Conservation (phyloP, 2,888 invertebrate genomes). For the Parapristionchus giblindavisi region DNA sequence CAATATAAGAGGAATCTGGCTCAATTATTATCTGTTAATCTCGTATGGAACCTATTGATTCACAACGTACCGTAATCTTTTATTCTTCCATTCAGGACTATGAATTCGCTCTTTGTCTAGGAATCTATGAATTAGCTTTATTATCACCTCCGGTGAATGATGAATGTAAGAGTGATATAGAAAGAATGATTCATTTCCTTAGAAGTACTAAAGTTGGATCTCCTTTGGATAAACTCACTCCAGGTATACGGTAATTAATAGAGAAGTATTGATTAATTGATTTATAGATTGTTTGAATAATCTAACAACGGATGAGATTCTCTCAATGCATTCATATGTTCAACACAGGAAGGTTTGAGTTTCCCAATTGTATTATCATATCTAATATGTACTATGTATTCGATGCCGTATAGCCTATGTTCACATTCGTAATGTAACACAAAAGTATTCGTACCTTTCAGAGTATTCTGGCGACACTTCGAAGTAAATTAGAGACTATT, state of each 20-base stretch:
- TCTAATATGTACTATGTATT: no score
- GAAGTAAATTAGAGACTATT: conserved; percentile 42
- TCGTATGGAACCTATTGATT: conserved; percentile 37
- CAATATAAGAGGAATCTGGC: conserved; percentile 43
- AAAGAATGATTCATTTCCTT: conserved; percentile 57
- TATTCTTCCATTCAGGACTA: conserved; percentile 49
- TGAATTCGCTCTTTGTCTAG: conserved; percentile 63
- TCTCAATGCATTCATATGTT: conserved; percentile 56
- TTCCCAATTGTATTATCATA: neutral
- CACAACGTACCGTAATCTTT: neutral
- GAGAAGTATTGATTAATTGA: neutral
- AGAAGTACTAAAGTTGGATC: conserved; percentile 53
- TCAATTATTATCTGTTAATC: conserved; percentile 45
- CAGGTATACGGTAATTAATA: conserved; percentile 73
- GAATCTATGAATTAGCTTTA: conserved; percentile 60
- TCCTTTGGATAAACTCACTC: conserved; percentile 70
- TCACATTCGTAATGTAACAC: neutral
- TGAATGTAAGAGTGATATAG: conserved; percentile 45
- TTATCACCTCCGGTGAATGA: conserved; percentile 41
- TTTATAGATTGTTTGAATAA: conserved; percentile 42
- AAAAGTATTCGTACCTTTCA: neutral
- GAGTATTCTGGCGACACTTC: conserved; percentile 40
- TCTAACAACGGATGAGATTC: conserved; percentile 57
- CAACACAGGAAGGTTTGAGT: conserved; percentile 45
- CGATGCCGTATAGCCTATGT: no score